Evolutionary conservation across 2,113 vertebrate genomes (phyloP), one percentile per base, ranked within the genome.

Genomic region (Hucho hucho): DNA sequence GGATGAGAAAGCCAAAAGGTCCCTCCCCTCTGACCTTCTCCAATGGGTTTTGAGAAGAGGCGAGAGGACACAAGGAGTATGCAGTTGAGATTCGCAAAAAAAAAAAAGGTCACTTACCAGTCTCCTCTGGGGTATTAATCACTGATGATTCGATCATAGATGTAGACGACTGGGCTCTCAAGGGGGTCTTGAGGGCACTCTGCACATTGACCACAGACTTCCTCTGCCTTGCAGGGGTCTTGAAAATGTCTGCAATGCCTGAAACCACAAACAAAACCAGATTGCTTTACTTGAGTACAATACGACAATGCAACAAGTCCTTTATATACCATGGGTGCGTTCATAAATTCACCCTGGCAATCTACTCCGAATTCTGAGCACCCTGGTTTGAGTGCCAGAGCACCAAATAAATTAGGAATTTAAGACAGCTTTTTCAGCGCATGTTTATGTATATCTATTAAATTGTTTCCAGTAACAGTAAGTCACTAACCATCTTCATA

Each of bases 231-330:
- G 73, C 80, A 9, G 96, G 95, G 0, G 94, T 96, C 83, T 91
- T 92, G 70, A 95, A 95, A 80, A 96, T 94, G 58, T 96, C 94
- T 56, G 88, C 72, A 73, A 97, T 37, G 18, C 95, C 96, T 97
- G 64, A 22, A 84, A 87, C 79, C 4, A 76, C 24, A 75, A 76
- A 0, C 1, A 9, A 65, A 18, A 70, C 37, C 6, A 1, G 4
- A n/a, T 22, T 61, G 58, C 9, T 61, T 61, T 61, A 20, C 28
- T 73, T 61, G 14, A 59, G 28, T 9, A 29, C 25, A 61, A 59
- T 59, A 11, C 11, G 9, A 43, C 9, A 53, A 4, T 53, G 12
- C 14, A 53, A 53, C 49, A 43, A 43, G 37, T 53, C 49, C 49
- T 53, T 53, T 53, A 18, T 43, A 11, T 43, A 43, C 37, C 2